Conservation (phyloP, 2,888 invertebrate genomes). For the Adineta ricciae region DNA sequence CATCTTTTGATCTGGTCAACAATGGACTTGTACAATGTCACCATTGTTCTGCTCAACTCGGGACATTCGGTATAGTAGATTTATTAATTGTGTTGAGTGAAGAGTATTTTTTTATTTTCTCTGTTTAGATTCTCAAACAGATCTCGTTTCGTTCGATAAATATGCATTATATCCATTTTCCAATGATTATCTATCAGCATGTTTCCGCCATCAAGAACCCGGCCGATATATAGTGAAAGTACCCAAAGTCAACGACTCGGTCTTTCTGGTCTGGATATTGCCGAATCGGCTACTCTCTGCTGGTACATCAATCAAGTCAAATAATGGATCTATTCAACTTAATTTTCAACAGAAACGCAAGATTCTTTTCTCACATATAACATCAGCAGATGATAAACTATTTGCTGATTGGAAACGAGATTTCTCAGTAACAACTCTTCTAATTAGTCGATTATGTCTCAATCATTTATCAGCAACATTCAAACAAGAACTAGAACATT, state of each 20-base stretch:
- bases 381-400: background rate
- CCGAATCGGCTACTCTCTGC: background rate
- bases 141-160: background rate
- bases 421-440: background rate
- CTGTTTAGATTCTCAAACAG: background rate
- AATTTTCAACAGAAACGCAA: background rate
- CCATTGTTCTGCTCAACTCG: background rate
- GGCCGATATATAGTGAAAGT: background rate
- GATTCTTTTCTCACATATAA: background rate
- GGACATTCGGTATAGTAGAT: background rate
- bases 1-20: background rate
- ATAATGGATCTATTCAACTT: background rate
- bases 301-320: background rate
- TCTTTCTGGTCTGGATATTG: background rate
- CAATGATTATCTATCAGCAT: background rate
- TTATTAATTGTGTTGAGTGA: no score
- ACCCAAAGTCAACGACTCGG: background rate
- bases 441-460: background rate
- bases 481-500: background rate
- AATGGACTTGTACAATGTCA: background rate
- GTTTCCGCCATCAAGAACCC: background rate
- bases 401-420: background rate
- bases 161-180: background rate
- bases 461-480: background rate
- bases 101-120: background rate